phyloP scores from a whole-genome alignment of 2,113 vertebrate species.

The Ovibos moschatus region DNA sequence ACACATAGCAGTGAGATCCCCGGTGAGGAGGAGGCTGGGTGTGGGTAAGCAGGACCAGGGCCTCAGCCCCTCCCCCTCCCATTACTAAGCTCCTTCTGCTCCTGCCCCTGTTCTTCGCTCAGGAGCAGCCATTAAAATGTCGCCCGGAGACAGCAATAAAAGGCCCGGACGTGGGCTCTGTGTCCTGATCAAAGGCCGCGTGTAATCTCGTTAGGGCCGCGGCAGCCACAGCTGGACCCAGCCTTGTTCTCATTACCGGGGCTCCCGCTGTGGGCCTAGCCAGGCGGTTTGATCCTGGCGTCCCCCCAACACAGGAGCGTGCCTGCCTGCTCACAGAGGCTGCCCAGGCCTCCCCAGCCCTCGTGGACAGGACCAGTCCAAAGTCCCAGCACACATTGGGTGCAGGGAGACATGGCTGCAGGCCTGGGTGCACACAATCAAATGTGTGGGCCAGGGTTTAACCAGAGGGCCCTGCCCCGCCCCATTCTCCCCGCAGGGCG shows the following conservation, averaged over 20 bases:
- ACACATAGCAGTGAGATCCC: slow-evolving; percentile 19
- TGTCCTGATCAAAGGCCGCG: slow-evolving; percentile 94
- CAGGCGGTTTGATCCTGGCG: slow-evolving; percentile 74
- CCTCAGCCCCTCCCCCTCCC: slow-evolving; percentile 61
- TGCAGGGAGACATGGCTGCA: background rate
- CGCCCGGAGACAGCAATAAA: slow-evolving; percentile 96
- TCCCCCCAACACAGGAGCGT: slow-evolving; percentile 60
- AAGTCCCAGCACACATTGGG: background rate
- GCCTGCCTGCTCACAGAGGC: slow-evolving; percentile 60
- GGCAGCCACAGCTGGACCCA: slow-evolving; percentile 87
- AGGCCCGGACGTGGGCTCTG: slow-evolving; percentile 88
- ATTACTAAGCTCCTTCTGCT: slow-evolving; percentile 71
- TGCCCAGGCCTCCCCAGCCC: background rate
- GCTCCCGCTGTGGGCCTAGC: slow-evolving; percentile 81
- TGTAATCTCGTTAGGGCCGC: slow-evolving; percentile 93
- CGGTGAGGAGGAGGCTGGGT: background rate
- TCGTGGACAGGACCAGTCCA: background rate
- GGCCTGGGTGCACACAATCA: background rate
- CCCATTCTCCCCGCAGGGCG: slow-evolving; percentile 85
- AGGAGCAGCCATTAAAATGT: slow-evolving; percentile 91
- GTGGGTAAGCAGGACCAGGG: slow-evolving; percentile 39
- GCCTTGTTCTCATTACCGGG: slow-evolving; percentile 89
- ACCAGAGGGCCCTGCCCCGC: background rate
- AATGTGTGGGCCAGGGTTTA: accelerated
- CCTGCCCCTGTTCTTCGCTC: slow-evolving; percentile 78